Conservation (phyloP, 2,797 vertebrate species). For the Sorex maritimensis region DNA sequence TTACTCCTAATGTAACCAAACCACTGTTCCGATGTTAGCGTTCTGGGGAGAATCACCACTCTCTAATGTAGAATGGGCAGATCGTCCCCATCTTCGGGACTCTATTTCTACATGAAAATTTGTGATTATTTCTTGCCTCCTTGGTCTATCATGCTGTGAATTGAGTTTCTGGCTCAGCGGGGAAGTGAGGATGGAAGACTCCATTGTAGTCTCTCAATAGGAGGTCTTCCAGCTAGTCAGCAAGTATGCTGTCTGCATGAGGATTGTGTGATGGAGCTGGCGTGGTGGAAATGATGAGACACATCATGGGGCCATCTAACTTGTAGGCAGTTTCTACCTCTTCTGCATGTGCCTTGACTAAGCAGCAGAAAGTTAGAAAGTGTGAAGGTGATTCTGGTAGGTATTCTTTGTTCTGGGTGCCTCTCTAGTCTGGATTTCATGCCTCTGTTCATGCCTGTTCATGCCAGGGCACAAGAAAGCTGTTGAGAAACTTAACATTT, state of each 20-base stretch:
- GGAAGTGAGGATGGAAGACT: not conserved
- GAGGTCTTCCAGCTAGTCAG: not conserved
- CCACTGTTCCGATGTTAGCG: rapidly evolving
- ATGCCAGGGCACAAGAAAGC: not conserved
- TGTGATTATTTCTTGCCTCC: not conserved
- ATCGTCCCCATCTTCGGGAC: not conserved
- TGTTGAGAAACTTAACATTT: slow-evolving; percentile 46
- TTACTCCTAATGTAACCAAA: not conserved
- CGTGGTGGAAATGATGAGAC: too few species aligned
- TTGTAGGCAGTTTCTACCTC: rapidly evolving
- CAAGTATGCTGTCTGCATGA: too few species aligned
- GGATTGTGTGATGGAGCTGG: not conserved
- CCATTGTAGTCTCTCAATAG: not conserved
- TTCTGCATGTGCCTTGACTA: not conserved
- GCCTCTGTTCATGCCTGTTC: not conserved
- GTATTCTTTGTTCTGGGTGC: slow-evolving; percentile 46
- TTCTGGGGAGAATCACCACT: not conserved
- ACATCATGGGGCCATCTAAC: not conserved
- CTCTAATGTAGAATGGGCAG: not conserved
- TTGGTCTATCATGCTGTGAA: not conserved
- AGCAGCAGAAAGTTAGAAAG: not conserved
- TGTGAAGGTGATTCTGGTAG: not conserved
- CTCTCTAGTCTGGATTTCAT: not conserved
- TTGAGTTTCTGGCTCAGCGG: not conserved
- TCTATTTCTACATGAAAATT: not conserved